Evolutionary conservation across 1,140 invertebrate species (phyloP).

Genomic region (Lysiphlebus fabarum): DNA sequence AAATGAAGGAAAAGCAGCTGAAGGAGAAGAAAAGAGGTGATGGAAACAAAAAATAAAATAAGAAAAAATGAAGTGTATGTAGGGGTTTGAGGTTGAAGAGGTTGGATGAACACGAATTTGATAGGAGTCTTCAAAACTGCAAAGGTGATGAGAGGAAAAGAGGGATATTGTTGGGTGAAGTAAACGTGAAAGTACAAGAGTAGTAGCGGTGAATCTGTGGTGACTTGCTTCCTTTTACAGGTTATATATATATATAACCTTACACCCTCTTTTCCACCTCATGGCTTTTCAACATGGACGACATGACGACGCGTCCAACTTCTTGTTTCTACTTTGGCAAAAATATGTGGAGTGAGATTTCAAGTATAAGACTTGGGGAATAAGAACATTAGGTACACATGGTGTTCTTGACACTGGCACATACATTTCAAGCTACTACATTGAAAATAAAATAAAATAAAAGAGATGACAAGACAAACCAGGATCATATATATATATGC

Average conservation of each 20-base stretch:
- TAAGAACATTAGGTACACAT: constrained; percentile 25
- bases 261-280: too few species aligned
- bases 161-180: not conserved
- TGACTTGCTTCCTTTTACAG: not conserved
- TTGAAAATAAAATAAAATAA: too few species aligned
- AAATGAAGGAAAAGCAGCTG: constrained; percentile 42
- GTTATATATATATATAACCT: too few species aligned
- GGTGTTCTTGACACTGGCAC: not conserved
- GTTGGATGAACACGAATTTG: not conserved
- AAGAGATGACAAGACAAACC: not conserved
- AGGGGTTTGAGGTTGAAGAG: not conserved
- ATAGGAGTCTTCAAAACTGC: not conserved
- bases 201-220: not conserved
- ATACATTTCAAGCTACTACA: too few species aligned
- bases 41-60: too few species aligned
- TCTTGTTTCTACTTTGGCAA: too few species aligned
- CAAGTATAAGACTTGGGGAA: not conserved
- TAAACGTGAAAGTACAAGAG: not conserved
- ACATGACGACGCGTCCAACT: too few species aligned
- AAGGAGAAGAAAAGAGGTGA: constrained; percentile 32
- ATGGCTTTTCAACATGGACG: too few species aligned
- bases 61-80: constrained; percentile 40
- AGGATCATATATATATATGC: too few species aligned
- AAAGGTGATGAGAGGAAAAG: not conserved
- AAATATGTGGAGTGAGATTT: too few species aligned